Evolutionary conservation across 2,888 invertebrate species (phyloP).

Genomic region (Automeris io): DNA sequence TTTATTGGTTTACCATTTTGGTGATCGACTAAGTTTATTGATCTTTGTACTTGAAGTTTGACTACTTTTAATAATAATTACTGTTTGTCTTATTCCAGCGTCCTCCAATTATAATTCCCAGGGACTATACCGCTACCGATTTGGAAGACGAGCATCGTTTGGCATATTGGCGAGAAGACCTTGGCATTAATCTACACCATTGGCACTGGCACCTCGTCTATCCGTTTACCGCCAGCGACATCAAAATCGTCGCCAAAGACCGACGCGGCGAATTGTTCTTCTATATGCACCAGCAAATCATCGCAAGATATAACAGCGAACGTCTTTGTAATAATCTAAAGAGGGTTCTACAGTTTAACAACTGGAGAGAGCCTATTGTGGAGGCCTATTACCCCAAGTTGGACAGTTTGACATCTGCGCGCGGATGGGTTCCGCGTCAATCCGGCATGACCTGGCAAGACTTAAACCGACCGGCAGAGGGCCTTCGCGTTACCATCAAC

Average conservation of each 20-base stretch:
- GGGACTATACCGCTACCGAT: slow-evolving; percentile 87
- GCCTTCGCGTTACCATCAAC: slow-evolving; percentile 75
- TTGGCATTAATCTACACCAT: slow-evolving; percentile 87
- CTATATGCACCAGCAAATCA: slow-evolving; percentile 83
- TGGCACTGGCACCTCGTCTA: slow-evolving; percentile 91
- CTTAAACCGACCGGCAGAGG: slow-evolving; percentile 80
- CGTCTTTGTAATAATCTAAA: slow-evolving; percentile 83
- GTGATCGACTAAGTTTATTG: no score
- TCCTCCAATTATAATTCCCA: slow-evolving; percentile 82
- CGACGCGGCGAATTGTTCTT: slow-evolving; percentile 88
- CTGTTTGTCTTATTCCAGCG: slow-evolving; percentile 54
- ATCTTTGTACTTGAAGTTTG: no score
- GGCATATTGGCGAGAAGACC: slow-evolving; percentile 89
- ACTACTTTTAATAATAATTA: no score
- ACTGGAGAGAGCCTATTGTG: slow-evolving; percentile 81
- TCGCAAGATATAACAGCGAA: slow-evolving; percentile 83
- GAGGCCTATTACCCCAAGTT: slow-evolving; percentile 91
- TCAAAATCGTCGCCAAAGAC: slow-evolving; percentile 82
- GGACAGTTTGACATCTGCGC: slow-evolving; percentile 81
- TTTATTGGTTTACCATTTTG: no score
- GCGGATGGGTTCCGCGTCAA: slow-evolving; percentile 85
- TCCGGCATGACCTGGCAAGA: slow-evolving; percentile 78
- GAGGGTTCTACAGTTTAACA: slow-evolving; percentile 79
- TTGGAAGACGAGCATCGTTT: slow-evolving; percentile 87
- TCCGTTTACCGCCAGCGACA: slow-evolving; percentile 76